phyloP scores from a whole-genome alignment of 1,140 invertebrate genomes.

The Aphelenchoides besseyi region DNA sequence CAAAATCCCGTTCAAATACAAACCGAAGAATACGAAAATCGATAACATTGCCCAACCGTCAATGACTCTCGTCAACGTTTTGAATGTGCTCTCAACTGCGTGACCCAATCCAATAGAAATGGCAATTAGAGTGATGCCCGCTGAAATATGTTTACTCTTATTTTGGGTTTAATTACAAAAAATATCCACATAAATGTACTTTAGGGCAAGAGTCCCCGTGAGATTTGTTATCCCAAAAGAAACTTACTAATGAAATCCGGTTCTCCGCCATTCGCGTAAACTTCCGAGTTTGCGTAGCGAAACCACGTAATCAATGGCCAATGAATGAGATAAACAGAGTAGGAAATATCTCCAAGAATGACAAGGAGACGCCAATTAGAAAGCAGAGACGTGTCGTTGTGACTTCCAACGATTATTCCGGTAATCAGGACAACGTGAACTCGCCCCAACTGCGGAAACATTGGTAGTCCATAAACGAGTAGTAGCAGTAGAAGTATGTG shows the following conservation, averaged over 20 bases:
- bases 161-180: neutral
- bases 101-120: neutral
- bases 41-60: neutral
- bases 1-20: neutral
- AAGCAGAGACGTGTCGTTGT: neutral
- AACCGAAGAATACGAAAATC: neutral
- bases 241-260: slow-evolving; percentile 1
- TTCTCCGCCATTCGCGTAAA: neutral
- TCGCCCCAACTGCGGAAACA: neutral
- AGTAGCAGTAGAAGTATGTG: neutral
- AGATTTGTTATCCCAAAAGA: too few species aligned
- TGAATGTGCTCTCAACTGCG: neutral
- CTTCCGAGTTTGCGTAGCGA: neutral
- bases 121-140: neutral
- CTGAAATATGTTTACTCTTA: neutral
- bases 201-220: too few species aligned
- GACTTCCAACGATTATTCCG: neutral
- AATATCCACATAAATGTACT: too few species aligned
- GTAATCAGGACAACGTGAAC: neutral
- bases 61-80: neutral
- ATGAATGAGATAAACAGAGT: slow-evolving; percentile 3
- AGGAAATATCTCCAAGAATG: neutral
- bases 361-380: neutral
- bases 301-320: neutral
- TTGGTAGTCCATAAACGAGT: neutral